Conservation (phyloP, 2,797 vertebrate species). For the Anolis apletophallus region DNA sequence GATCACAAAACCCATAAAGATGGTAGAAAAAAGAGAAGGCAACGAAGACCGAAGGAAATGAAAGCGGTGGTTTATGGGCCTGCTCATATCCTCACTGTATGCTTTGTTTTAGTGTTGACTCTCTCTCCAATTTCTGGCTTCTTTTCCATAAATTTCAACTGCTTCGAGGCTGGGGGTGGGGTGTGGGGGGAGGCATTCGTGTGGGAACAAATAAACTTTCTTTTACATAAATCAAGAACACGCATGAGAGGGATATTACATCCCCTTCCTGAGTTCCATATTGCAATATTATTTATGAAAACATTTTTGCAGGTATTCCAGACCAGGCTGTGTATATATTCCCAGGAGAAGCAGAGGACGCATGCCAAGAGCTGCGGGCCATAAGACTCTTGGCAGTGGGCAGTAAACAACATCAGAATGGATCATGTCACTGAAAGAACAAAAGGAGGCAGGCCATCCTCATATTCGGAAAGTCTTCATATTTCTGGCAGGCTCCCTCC, state of each 20-base stretch:
- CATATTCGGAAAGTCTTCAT: background rate
- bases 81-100: slow-evolving; percentile 7
- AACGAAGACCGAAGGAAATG: slow-evolving; percentile 15
- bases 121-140: slow-evolving; percentile 18
- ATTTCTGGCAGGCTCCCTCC: background rate
- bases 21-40: background rate
- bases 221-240: slow-evolving; percentile 20
- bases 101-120: slow-evolving; percentile 24
- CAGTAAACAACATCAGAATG: background rate
- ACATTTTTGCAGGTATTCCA: background rate
- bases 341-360: background rate
- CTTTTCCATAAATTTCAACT: slow-evolving; percentile 21
- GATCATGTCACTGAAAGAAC: background rate
- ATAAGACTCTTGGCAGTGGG: background rate
- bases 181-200: background rate
- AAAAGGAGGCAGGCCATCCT: background rate
- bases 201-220: slow-evolving; percentile 10
- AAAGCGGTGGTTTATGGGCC: slow-evolving; percentile 11
- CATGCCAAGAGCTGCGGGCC: background rate
- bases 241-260: background rate
- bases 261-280: background rate
- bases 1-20: background rate
- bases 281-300: slow-evolving; percentile 32
- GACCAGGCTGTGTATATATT: background rate
- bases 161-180: background rate